Conservation (phyloP, 2,888 invertebrate species). For the Artemia sp. region DNA sequence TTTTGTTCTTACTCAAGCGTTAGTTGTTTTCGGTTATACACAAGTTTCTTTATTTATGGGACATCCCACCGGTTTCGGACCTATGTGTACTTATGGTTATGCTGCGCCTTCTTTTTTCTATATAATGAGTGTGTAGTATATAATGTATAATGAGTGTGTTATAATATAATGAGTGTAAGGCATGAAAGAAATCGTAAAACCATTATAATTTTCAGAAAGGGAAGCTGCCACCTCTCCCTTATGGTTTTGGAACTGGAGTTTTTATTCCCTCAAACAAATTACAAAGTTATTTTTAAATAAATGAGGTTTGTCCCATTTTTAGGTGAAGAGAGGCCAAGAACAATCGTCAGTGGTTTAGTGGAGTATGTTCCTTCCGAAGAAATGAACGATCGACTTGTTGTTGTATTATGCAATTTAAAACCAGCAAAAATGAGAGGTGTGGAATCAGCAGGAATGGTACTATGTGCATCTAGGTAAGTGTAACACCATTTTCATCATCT, state of each 20-base stretch:
- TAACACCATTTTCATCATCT: neutral
- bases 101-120: no score
- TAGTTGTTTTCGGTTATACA: no score
- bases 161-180: no score
- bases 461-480: slow-evolving; percentile 63
- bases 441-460: slow-evolving; percentile 78
- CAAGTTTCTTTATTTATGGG: no score
- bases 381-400: slow-evolving; percentile 36
- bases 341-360: slow-evolving; percentile 36
- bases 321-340: slow-evolving; percentile 30
- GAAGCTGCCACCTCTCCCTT: slow-evolving; percentile 27
- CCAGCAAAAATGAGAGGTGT: slow-evolving; percentile 48
- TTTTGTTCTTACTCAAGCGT: no score
- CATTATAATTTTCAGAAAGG: slow-evolving; percentile 21
- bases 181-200: no score
- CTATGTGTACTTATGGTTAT: no score
- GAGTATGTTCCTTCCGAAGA: slow-evolving; percentile 37
- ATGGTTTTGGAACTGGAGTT: slow-evolving; percentile 17
- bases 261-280: slow-evolving; percentile 28
- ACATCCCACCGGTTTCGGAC: no score
- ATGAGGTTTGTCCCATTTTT: slow-evolving; percentile 7
- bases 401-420: slow-evolving; percentile 42
- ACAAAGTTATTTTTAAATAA: slow-evolving; percentile 16
- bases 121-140: no score
- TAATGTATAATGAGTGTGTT: no score